Evolutionary conservation across 2,888 invertebrate species (phyloP), one percentile per base, ranked within the genome.

Genomic region (Toxonevra muliebris): DNA sequence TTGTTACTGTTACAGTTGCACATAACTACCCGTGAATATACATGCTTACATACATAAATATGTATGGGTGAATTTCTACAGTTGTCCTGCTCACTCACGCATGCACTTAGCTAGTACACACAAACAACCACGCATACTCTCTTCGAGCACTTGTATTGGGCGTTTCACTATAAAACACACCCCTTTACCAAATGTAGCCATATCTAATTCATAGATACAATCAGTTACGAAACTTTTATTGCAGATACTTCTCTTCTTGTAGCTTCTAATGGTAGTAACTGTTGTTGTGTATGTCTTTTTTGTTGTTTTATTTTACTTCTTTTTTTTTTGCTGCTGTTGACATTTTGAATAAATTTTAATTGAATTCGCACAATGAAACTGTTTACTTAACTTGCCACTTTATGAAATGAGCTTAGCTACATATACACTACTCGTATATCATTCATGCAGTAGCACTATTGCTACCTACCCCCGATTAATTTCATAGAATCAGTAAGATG

Each of bases 341-440:
- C 82, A 81, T 82, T 81, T 81, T 80, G 81, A 80, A 82, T 82
- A 82, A 80, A 80, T 77, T 82, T 82, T 80, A 80, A 80, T 80
- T 82, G 80, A 80, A 79, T 82, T 82, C 82, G 73, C 77, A 82
- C 79, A 80, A 82, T 80, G 80, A 79, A 80, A 78, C 76, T 81
- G 76, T 80, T 82, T 82, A 80, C 81, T 80, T 80, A 82, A 82
- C 82, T 77, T 80, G 80, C 82, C 80, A 80, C 80, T 80, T 80
- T 82, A 74, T 77, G 72, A 76, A 69, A 40, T 57, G 57, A 64
- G 64, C 64, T 41, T 41, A n/a, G 30, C 30, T 30, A 52, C 15
- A 52, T 52, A 13, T n/a, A 13, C 10, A 52, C 15, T n/a, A 52
- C 57, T 19, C 30, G 17, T 66, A 50, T 15, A 53, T 53, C 30